Percentiles rank a stretch among this genome's conserved stretches.
These are phyloP conservation scores for Takifugu flavidus DNA, from an alignment of 2,113 vertebrate genomes.

Conservation along the genomic window DNA sequence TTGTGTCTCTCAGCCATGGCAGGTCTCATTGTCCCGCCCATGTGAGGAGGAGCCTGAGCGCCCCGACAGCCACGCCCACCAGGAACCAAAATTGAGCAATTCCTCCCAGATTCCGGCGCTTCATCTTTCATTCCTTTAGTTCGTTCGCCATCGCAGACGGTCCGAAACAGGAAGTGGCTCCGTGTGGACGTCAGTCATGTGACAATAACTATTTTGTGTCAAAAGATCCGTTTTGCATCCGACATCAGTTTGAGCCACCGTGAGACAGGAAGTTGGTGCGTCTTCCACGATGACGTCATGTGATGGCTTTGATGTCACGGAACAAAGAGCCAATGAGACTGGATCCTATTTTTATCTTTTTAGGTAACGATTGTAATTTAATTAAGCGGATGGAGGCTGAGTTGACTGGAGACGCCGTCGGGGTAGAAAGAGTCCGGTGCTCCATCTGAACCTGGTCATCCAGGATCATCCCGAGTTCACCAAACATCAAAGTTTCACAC, in stretches of 20 bases:
- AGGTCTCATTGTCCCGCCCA: slow-evolving; percentile 81
- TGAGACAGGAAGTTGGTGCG: slow-evolving; percentile 32
- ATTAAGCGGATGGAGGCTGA: too few relatives aligned
- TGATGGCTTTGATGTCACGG: too few relatives aligned
- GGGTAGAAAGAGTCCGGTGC: too few relatives aligned
- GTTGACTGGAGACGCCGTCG: too few relatives aligned
- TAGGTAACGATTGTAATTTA: too few relatives aligned
- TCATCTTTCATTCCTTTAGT: neutral
- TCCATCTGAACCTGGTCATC: too few relatives aligned
- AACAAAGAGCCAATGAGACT: too few relatives aligned
- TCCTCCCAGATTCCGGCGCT: slow-evolving; percentile 11
- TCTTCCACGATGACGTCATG: neutral
- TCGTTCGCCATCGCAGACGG: neutral
- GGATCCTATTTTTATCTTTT: too few relatives aligned
- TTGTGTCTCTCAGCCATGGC: slow-evolving; percentile 77
- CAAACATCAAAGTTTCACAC: too few relatives aligned
- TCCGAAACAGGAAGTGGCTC: slow-evolving; percentile 2
- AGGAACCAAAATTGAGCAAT: neutral
- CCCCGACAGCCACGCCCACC: slow-evolving; percentile 11
- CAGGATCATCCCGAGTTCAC: too few relatives aligned
- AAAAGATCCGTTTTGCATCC: slow-evolving; percentile 16
- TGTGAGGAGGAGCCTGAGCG: slow-evolving; percentile 65
- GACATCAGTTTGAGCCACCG: slow-evolving; percentile 51
- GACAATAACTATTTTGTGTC: slow-evolving; percentile 6
- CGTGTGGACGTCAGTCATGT: slow-evolving; percentile 1